phyloP scores from a whole-genome alignment of 1,140 invertebrate genomes.

The Drosophila albomicans region DNA sequence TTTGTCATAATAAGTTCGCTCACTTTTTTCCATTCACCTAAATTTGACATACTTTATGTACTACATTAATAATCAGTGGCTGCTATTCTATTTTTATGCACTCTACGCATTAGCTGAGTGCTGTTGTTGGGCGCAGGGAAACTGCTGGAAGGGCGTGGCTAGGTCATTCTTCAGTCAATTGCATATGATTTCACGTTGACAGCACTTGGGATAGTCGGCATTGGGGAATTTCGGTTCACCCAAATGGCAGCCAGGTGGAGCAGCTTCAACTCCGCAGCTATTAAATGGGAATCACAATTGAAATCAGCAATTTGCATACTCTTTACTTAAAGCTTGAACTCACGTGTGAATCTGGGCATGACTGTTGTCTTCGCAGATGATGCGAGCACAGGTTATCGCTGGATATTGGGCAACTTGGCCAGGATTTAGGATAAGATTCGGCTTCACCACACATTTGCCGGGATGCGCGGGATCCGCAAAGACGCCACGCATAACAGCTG shows the following conservation, averaged over 20 bases:
- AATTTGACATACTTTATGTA: background rate
- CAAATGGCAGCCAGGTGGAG: constrained; percentile 21
- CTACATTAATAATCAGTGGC: background rate
- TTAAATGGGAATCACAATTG: constrained; percentile 2
- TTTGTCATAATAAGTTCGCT: background rate
- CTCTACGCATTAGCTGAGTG: background rate
- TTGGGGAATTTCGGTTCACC: constrained; percentile 13
- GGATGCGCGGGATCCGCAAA: constrained; percentile 28
- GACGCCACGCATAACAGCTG: constrained; percentile 17
- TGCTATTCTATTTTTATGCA: constrained; percentile 1
- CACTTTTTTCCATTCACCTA: background rate
- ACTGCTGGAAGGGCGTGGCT: background rate
- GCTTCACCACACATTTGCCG: constrained; percentile 29
- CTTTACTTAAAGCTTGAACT: background rate
- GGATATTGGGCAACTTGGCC: constrained; percentile 15
- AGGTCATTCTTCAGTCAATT: background rate
- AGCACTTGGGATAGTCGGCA: constrained; percentile 41
- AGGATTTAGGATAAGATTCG: constrained; percentile 19
- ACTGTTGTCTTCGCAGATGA: constrained; percentile 21
- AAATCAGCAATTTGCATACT: background rate
- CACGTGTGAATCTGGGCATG: constrained; percentile 19
- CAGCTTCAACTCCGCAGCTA: constrained; percentile 16
- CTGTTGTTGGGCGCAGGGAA: background rate
- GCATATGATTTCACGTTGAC: constrained; percentile 6
- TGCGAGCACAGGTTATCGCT: constrained; percentile 2